Base-by-base conservation (phyloP, 2,113 vertebrate species). In the Girardinichthys multiradiatus region DNA sequence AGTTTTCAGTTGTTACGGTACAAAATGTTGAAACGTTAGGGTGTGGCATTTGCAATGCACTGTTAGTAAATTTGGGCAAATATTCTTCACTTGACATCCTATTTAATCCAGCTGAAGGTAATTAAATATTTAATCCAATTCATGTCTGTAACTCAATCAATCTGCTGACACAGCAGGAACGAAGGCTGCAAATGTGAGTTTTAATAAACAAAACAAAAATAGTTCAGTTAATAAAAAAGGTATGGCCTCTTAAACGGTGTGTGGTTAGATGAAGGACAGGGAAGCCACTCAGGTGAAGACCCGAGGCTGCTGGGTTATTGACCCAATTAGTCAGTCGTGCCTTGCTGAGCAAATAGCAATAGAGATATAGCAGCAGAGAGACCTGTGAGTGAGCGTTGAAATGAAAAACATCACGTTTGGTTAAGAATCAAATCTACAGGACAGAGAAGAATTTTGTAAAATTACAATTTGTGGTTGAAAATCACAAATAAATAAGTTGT, bases 251-350 rank as follows among this genome's bases (percentile, higher is more conserved):
- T 64, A 65, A 39, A 64, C 73, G 60, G 70, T 0, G 4, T 42
- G 42, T 76, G 76, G 64, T 66, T 70, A 39, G 57, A 45, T 19
- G 64, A 26, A 45, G 13, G 29, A 28, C 12, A 17, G 35, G 33
- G 45, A 33, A 14, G 42, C 12, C 28, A 72, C 31, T 81, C 17
- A 73, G 72, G 70, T 69, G 63, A 72, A 80, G 64, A 80, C 39
- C 76, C 11, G 21, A 26, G 72, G 51, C 73, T 59, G 7, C 71
- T 42, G 57, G 90, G 81, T 90, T 76, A 45, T 63, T 45, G 61
- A 80, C 59, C 74, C 74, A 39, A 67, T 87, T 86, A 86, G 81
- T 63, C 75, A 73, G 74, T 82, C 86, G 81, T 30, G 75, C n/a
- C 0, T 0, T 72, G 69, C 65, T 66, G 65, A 69, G 42, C 72